Conservation (phyloP, 2,113 vertebrate species). For the Pheucticus melanocephalus region DNA sequence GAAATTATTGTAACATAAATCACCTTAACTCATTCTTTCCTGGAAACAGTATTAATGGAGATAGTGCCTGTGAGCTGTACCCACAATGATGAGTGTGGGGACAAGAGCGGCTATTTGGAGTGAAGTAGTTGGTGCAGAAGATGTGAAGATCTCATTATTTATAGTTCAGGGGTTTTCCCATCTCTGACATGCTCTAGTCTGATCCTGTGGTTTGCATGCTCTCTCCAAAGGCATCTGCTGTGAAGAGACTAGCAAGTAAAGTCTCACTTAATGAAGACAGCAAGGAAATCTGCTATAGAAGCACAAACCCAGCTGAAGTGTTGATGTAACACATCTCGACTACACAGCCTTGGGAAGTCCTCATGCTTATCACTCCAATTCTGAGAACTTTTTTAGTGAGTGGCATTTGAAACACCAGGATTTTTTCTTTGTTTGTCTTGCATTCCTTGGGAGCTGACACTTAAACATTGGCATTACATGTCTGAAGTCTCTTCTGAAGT, state of each 20-base stretch:
- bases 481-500: neutral
- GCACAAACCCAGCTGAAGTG: neutral
- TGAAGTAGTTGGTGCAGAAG: neutral
- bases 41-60: neutral
- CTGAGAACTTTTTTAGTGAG: neutral
- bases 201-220: neutral
- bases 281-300: neutral
- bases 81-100: neutral
- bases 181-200: neutral
- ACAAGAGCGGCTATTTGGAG: neutral
- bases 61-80: neutral
- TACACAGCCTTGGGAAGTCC: neutral
- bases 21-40: neutral
- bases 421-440: neutral
- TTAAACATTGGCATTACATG: neutral
- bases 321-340: fast-evolving
- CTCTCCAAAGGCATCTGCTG: neutral
- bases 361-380: neutral
- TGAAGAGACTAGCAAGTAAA: neutral
- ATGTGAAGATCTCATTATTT: neutral
- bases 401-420: neutral
- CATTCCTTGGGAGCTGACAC: neutral
- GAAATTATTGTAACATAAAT: neutral
- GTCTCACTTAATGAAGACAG: neutral
- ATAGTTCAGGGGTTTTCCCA: neutral